These are phyloP conservation scores for Melanogrammus aeglefinus DNA, from an alignment of 2,797 vertebrate genomes.

Conservation along the genomic window DNA sequence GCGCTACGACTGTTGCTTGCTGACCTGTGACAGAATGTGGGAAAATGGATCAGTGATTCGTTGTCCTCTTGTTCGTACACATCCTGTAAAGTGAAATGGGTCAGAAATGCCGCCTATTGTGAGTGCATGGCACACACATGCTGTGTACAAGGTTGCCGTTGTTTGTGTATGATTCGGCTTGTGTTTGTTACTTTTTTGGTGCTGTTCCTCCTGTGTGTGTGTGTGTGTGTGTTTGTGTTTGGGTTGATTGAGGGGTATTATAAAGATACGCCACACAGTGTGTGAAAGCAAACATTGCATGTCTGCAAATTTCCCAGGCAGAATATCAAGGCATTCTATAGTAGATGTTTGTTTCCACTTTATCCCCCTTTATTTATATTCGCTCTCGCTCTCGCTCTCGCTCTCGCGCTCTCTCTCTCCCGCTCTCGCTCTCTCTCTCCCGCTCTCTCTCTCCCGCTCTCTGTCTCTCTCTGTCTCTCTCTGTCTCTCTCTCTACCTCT, in stretches of 20 bases:
- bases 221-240: too few species aligned
- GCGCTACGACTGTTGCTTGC: constrained; percentile 47
- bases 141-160: background rate
- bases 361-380: background rate
- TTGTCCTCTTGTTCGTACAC: constrained; percentile 32
- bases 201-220: background rate
- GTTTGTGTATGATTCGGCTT: constrained; percentile 1
- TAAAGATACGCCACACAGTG: background rate
- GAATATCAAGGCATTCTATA: background rate
- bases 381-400: too few species aligned
- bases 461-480: too few species aligned
- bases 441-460: too few species aligned
- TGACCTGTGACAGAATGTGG: constrained; percentile 61
- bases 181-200: constrained; percentile 26
- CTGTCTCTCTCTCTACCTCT: too few species aligned
- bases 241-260: background rate
- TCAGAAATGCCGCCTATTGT: constrained; percentile 46
- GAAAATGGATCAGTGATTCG: constrained; percentile 53
- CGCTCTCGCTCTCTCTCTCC: too few species aligned
- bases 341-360: background rate
- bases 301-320: background rate
- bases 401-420: too few species aligned
- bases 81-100: constrained; percentile 59
- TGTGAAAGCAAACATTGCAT: background rate
- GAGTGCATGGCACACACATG: constrained; percentile 11